A percentile compares a stretch with the other conserved stretches of the same genome.
Evolutionary conservation across 2,888 invertebrate species (phyloP).

Genomic region (Microctonus hyperodae): DNA sequence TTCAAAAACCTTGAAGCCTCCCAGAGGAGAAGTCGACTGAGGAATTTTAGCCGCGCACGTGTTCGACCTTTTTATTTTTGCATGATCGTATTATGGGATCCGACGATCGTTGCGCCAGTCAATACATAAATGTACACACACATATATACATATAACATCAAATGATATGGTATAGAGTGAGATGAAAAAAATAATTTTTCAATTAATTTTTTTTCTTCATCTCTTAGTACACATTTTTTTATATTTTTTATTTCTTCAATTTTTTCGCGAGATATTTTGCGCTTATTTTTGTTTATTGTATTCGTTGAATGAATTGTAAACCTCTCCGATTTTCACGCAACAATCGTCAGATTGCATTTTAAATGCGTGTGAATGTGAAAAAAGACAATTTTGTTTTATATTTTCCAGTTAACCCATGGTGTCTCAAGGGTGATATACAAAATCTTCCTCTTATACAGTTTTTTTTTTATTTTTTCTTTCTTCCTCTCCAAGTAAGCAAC

Average conservation of each 20-base stretch:
- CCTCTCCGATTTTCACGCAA: constrained; percentile 6
- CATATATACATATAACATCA: not conserved
- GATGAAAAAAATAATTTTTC: not conserved
- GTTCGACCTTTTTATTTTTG: constrained; percentile 43
- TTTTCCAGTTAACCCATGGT: constrained; percentile 4
- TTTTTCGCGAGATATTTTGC: not conserved
- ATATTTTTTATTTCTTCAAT: too few relatives aligned
- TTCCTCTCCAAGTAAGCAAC: not conserved
- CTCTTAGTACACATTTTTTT: too few relatives aligned
- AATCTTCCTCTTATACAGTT: constrained; percentile 11
- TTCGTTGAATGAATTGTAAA: not conserved
- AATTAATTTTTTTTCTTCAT: too few relatives aligned
- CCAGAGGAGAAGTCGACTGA: constrained; percentile 33
- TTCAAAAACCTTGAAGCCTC: constrained; percentile 45
- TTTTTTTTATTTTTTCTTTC: constrained; percentile 3
- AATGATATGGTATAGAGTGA: not conserved
- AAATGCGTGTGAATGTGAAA: constrained; percentile 8
- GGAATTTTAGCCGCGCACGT: constrained; percentile 41
- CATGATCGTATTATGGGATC: constrained; percentile 29
- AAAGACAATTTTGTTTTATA: constrained; percentile 24
- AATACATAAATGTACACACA: not conserved
- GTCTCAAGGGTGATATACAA: constrained; percentile 44
- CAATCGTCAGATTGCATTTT: constrained; percentile 31
- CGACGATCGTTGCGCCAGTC: constrained; percentile 16
- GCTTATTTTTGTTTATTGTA: not conserved